phyloP scores from a whole-genome alignment of 2,888 invertebrate species.

The Boloria euphrosyne region DNA sequence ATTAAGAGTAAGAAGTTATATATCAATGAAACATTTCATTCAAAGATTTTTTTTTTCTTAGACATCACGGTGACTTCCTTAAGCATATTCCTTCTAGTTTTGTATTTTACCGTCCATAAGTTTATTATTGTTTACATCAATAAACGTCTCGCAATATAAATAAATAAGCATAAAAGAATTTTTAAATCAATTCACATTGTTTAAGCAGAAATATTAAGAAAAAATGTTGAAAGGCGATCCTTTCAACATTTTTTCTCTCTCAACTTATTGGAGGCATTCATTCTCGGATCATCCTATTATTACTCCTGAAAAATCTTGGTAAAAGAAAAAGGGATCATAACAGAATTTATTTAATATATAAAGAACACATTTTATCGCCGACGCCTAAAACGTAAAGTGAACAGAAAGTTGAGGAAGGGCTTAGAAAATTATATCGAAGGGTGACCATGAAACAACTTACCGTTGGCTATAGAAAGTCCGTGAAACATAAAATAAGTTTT shows the following conservation, averaged over 20 bases:
- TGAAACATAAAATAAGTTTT: slow-evolving; percentile 76
- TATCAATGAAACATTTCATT: no score
- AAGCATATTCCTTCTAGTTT: background rate
- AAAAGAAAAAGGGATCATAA: slow-evolving; percentile 74
- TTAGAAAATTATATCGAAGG: slow-evolving; percentile 74
- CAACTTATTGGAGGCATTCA: slow-evolving; percentile 70
- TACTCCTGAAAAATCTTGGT: slow-evolving; percentile 62
- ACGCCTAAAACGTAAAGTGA: slow-evolving; percentile 62
- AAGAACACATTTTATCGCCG: slow-evolving; percentile 71
- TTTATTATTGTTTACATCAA: background rate
- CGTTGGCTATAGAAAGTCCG: slow-evolving; percentile 70
- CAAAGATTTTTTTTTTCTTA: no score
- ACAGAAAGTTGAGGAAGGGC: slow-evolving; percentile 62
- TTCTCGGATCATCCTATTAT: slow-evolving; percentile 73
- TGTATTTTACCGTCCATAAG: background rate
- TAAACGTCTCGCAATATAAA: background rate
- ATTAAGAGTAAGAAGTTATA: no score
- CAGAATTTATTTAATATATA: slow-evolving; percentile 71
- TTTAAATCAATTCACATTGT: slow-evolving; percentile 20
- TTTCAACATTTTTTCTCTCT: no score
- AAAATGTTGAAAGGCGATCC: slow-evolving; percentile 56
- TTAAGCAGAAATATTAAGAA: slow-evolving; percentile 31
- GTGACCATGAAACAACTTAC: slow-evolving; percentile 74
- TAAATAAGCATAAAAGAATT: slow-evolving; percentile 20
- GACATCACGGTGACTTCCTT: background rate